Percentiles rank a stretch among this genome's conserved stretches.
Evolutionary conservation across 2,113 vertebrate genomes (phyloP).

Genomic region (Otolemur garnettii): DNA sequence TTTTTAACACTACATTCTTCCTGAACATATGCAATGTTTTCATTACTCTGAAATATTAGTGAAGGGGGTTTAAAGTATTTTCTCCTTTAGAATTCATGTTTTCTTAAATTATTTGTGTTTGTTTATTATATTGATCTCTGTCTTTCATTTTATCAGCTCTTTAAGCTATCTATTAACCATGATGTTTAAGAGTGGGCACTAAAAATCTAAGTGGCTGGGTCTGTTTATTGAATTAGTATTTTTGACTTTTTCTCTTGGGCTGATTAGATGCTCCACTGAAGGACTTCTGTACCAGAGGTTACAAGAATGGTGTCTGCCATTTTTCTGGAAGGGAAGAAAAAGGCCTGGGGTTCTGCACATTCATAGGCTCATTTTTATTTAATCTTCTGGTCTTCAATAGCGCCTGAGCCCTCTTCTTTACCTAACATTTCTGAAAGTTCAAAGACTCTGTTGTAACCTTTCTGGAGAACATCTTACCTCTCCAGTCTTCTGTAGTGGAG

Average conservation of each 20-base stretch:
- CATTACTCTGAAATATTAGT: not conserved
- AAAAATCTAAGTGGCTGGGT: not conserved
- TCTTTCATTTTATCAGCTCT: not conserved
- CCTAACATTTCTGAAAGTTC: not conserved
- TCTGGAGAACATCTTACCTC: not conserved
- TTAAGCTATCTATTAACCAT: not conserved
- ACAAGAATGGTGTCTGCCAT: not conserved
- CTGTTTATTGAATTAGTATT: not conserved
- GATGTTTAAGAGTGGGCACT: not conserved
- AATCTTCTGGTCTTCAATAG: not conserved
- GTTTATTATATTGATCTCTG: not conserved
- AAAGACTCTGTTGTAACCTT: not conserved
- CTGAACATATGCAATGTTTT: not conserved
- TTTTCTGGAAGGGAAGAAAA: not conserved
- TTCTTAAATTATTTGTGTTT: not conserved
- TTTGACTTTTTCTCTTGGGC: not conserved
- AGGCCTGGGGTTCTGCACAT: not conserved
- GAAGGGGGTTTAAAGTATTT: not conserved
- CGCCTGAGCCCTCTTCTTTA: not conserved
- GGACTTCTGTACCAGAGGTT: not conserved
- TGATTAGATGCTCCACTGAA: not conserved
- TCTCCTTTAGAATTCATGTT: not conserved
- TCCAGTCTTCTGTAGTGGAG: rapidly evolving
- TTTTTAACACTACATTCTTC: not conserved
- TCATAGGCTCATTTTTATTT: not conserved